Percentiles rank a stretch among this genome's conserved stretches.
Evolutionary conservation across 2,113 vertebrate genomes (phyloP).

Genomic region (Asarcornis scutulata): DNA sequence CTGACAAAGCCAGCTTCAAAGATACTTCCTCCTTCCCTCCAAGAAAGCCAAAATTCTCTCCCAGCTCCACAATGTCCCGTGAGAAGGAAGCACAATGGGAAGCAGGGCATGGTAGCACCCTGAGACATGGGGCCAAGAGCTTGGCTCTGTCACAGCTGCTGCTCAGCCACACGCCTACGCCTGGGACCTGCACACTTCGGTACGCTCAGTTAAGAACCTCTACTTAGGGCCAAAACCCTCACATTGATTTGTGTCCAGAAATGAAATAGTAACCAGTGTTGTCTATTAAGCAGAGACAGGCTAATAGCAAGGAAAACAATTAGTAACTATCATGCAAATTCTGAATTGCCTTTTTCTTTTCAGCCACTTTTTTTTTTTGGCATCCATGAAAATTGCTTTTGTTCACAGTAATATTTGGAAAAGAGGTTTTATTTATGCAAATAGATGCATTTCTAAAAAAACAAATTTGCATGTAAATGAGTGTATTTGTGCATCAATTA

Average conservation of each 20-base stretch:
- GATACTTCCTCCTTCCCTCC: background rate
- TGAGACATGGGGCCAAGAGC: fast-evolving
- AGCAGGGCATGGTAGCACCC: fast-evolving
- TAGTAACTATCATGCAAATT: conserved; percentile 56
- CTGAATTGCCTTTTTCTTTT: conserved; percentile 30
- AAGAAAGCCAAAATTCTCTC: background rate
- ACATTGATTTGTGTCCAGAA: background rate
- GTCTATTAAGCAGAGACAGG: background rate
- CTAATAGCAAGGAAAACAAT: conserved; percentile 37
- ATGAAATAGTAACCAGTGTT: background rate
- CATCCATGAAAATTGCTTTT: conserved; percentile 18
- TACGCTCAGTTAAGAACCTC: no score
- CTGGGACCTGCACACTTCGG: no score
- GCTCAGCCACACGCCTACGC: background rate
- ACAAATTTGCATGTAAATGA: conserved; percentile 63
- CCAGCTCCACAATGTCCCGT: background rate
- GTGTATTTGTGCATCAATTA: conserved; percentile 43
- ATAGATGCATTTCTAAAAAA: conserved; percentile 41
- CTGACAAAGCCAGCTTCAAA: background rate
- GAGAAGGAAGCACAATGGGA: background rate
- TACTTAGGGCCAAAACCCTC: background rate
- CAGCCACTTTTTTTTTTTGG: background rate
- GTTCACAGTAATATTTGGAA: conserved; percentile 44
- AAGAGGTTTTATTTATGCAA: conserved; percentile 63
- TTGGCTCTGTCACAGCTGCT: background rate